A percentile compares a stretch with the other conserved stretches of the same genome.
Conservation (phyloP, 1,140 invertebrate genomes). For the Grapholita molesta region DNA sequence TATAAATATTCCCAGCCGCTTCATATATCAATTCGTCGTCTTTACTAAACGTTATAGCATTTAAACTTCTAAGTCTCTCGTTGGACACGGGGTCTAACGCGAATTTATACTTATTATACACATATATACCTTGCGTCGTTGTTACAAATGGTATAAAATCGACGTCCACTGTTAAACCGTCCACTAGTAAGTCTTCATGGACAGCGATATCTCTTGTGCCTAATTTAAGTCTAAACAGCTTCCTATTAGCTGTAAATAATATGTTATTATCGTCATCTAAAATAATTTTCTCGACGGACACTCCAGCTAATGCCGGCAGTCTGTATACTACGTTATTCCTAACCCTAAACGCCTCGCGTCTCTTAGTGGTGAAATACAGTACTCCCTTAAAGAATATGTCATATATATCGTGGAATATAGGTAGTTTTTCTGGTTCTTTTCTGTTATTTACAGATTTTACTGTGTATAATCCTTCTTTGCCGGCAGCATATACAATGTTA, state of each 20-base stretch:
- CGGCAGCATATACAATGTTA: background rate
- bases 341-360: background rate
- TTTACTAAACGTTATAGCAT: constrained; percentile 9
- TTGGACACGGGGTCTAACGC: background rate
- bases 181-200: background rate
- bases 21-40: constrained; percentile 5
- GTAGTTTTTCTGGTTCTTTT: background rate
- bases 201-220: background rate
- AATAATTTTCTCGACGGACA: background rate
- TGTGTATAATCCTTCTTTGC: background rate
- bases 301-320: background rate
- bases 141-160: background rate
- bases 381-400: constrained; percentile 12
- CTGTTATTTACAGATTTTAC: background rate
- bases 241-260: constrained; percentile 5
- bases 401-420: background rate
- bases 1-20: background rate
- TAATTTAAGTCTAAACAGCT: background rate
- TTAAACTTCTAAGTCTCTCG: background rate
- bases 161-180: background rate
- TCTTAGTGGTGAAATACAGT: background rate
- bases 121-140: background rate
- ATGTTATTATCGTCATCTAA: constrained; percentile 19
- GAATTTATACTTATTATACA: constrained; percentile 17
- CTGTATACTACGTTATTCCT: background rate